Evolutionary conservation across 2,113 vertebrate species (phyloP).

Genomic region (Stigmatopora nigra): DNA sequence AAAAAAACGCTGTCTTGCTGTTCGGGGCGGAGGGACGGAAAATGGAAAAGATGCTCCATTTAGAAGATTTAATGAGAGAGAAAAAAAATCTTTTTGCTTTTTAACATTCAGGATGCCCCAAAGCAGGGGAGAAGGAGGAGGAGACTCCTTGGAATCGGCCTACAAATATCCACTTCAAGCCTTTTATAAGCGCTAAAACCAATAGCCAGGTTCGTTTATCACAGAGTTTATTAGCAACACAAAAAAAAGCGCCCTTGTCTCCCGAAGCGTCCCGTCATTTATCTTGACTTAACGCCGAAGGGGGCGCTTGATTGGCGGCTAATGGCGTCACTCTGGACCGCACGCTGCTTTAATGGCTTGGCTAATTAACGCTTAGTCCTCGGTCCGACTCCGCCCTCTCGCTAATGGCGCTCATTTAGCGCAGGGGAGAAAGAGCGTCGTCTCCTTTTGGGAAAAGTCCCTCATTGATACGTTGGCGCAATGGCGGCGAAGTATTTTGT

Average conservation of each 20-base stretch:
- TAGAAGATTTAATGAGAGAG: background rate
- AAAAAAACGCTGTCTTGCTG: too few relatives aligned
- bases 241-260: background rate
- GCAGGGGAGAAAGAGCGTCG: background rate
- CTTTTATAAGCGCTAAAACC: background rate
- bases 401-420: background rate
- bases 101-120: background rate
- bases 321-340: background rate
- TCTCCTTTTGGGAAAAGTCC: background rate
- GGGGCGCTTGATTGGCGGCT: background rate
- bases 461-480: background rate
- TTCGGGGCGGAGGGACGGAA: background rate
- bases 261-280: background rate
- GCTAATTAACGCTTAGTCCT: background rate
- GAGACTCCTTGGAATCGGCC: too few relatives aligned
- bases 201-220: too few relatives aligned
- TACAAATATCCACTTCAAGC: too few relatives aligned
- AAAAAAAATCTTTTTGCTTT: background rate
- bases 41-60: background rate
- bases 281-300: background rate
- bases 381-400: background rate
- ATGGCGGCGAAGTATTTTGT: too few relatives aligned
- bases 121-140: background rate
- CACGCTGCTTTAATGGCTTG: constrained; percentile 1
- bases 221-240: too few relatives aligned